Percentiles rank a stretch among this genome's conserved stretches.
These are phyloP conservation scores for Formica exsecta DNA, from an alignment of 1,140 invertebrate genomes.

Conservation along the genomic window DNA sequence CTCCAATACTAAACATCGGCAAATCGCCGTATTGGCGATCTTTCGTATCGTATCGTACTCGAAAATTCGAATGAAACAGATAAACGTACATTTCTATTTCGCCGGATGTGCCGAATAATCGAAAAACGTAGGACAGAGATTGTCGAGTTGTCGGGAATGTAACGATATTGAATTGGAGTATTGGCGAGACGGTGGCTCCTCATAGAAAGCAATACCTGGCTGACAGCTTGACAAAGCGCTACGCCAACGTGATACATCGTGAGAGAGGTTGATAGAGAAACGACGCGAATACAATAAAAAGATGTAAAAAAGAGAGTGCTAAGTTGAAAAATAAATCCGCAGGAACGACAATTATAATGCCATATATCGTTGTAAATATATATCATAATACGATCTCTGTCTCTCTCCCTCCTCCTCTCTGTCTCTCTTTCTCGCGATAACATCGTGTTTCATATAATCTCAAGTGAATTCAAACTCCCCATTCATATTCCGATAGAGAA, in stretches of 20 bases:
- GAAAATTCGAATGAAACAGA: conserved; percentile 31
- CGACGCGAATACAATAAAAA: conserved; percentile 45
- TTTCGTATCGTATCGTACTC: background rate
- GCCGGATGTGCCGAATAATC: conserved; percentile 42
- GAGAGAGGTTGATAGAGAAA: conserved; percentile 35
- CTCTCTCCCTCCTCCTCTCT: too few relatives aligned
- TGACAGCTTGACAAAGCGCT: conserved; percentile 55
- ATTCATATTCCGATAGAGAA: background rate
- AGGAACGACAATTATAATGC: background rate
- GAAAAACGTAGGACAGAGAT: conserved; percentile 49
- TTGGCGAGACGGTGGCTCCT: conserved; percentile 48
- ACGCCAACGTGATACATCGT: conserved; percentile 42
- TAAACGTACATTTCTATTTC: conserved; percentile 43
- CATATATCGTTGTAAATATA: background rate
- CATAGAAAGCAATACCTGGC: conserved; percentile 57
- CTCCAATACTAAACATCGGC: background rate
- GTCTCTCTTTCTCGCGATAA: too few relatives aligned
- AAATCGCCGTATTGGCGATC: conserved; percentile 14
- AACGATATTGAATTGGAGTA: conserved; percentile 56
- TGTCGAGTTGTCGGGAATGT: conserved; percentile 40
- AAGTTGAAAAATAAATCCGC: conserved; percentile 34
- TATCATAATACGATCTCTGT: background rate
- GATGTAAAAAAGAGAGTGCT: background rate
- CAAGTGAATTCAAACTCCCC: background rate
- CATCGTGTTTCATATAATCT: background rate